Base-by-base conservation (phyloP, 2,888 invertebrate genomes). In the Ditula angustiorana region DNA sequence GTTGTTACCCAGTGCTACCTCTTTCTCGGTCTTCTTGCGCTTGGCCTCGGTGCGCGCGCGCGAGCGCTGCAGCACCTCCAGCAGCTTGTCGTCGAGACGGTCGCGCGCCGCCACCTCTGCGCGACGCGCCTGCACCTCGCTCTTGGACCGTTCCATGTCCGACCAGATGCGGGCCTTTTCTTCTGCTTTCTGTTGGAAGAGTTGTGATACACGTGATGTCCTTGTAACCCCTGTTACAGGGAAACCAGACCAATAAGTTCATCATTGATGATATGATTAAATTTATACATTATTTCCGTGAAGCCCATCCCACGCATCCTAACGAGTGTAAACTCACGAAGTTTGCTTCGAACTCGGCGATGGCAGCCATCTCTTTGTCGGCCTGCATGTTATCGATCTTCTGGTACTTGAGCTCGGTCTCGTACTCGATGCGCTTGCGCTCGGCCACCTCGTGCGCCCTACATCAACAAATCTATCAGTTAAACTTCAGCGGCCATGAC, bases 401-500 rank as follows among this genome's bases (percentile, higher is more conserved):
- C 68, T 92, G 90, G 66, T 81, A 66, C 2, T 80, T 80, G 41
- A 92, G 65, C 67, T 92, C 92, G 0, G 75, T 75, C 61, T 91
- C 90, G 68, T 87, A 76, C 60, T 87, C 90, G 1, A 37, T 73
- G 26, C 89, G 82, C 2, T 82, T 85, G 10, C 87, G 79, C 26
- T 92, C 91, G 0, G 84, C 72, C 7, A 84, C 73, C 67, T 91
- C 90, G 13, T 80, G 76, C 1, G 85, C 87, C 67, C 92, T 92
- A 70, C 3, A 47, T 71, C 49, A 28, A 28, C 10, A 2, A 7
- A 21, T n/a, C 5, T 10, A 8, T 0, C 2, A n/a, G n/a, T n/a
- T n/a, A n/a, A n/a, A n/a, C n/a, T n/a, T n/a, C n/a, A n/a, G n/a
- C n/a, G n/a, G n/a, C n/a, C n/a, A n/a, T n/a, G n/a, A n/a, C n/a